Conservation (phyloP, 2,888 invertebrate species). For the Tachystola acroxantha region DNA sequence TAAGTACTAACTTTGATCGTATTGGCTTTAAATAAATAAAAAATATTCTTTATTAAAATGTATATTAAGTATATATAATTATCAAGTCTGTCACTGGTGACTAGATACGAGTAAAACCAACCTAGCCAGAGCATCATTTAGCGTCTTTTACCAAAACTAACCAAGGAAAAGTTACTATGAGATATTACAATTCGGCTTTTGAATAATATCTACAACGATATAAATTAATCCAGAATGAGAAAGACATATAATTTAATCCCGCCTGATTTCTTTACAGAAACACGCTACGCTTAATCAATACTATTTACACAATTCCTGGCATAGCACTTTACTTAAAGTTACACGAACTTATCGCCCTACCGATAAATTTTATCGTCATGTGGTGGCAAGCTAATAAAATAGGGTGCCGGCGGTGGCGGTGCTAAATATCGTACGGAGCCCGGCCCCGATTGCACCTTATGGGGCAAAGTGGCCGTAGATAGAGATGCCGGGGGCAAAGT, state of each 20-base stretch:
- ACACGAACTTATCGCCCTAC: constrained; percentile 36
- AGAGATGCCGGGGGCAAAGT: constrained; percentile 79
- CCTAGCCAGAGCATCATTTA: constrained; percentile 25
- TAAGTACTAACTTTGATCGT: not conserved
- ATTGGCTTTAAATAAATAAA: not conserved
- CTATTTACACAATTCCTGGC: constrained; percentile 11
- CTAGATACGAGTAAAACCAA: constrained; percentile 39
- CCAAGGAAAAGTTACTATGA: constrained; percentile 5
- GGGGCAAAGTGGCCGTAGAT: constrained; percentile 82
- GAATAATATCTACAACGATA: constrained; percentile 48
- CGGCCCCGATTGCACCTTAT: constrained; percentile 77
- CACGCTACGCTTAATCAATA: constrained; percentile 9
- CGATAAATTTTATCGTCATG: constrained; percentile 82
- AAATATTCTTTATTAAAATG: not conserved
- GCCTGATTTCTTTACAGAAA: too few relatives aligned
- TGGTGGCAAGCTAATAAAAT: constrained; percentile 80
- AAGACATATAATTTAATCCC: constrained; percentile 1
- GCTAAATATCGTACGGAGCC: constrained; percentile 73
- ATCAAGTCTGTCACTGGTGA: constrained; percentile 34
- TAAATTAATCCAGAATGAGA: constrained; percentile 17
- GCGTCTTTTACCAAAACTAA: not conserved
- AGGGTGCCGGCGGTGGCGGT: constrained; percentile 82
- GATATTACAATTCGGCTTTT: constrained; percentile 4
- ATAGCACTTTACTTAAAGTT: constrained; percentile 6
- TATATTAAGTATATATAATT: not conserved